Percentiles rank a stretch among this genome's conserved stretches.
These are phyloP conservation scores for Lampropteryx suffumata DNA, from an alignment of 2,888 invertebrate species.

Conservation along the genomic window DNA sequence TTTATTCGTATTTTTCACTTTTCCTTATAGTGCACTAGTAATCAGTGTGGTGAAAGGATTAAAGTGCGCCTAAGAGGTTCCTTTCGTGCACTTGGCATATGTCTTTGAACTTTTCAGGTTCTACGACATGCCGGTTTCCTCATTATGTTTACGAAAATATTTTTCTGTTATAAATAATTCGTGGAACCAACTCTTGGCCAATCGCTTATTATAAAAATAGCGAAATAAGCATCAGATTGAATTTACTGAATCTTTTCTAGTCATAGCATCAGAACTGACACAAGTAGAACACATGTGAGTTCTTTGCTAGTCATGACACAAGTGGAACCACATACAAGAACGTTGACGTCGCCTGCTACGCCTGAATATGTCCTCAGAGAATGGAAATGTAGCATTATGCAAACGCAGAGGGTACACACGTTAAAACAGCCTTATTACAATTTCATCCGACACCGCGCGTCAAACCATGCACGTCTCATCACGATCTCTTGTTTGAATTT, in stretches of 20 bases:
- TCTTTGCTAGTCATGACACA: slow-evolving; percentile 1
- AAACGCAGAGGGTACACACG: slow-evolving; percentile 26
- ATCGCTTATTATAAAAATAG: too few species aligned
- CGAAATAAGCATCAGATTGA: too few species aligned
- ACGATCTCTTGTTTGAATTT: slow-evolving; percentile 30
- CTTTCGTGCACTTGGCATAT: too few species aligned
- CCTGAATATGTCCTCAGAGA: slow-evolving; percentile 3
- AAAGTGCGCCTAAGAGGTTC: too few species aligned
- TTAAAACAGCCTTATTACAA: slow-evolving; percentile 42
- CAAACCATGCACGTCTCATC: slow-evolving; percentile 27
- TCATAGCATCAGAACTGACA: background rate
- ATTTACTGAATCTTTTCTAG: background rate
- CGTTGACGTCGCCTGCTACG: background rate
- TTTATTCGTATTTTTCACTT: too few species aligned
- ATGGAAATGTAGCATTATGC: slow-evolving; percentile 24
- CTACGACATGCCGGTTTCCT: too few species aligned
- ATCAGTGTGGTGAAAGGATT: too few species aligned
- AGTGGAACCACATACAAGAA: slow-evolving; percentile 1
- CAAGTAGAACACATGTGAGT: background rate
- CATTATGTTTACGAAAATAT: too few species aligned
- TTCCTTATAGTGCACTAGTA: too few species aligned
- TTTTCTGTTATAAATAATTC: too few species aligned
- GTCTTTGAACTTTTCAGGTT: too few species aligned
- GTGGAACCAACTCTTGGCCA: too few species aligned
- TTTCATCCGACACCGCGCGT: slow-evolving; percentile 41